A percentile compares a stretch with the other conserved stretches of the same genome.
Conservation (phyloP, 1,140 invertebrate genomes). For the Drosophila sulfurigaster region DNA sequence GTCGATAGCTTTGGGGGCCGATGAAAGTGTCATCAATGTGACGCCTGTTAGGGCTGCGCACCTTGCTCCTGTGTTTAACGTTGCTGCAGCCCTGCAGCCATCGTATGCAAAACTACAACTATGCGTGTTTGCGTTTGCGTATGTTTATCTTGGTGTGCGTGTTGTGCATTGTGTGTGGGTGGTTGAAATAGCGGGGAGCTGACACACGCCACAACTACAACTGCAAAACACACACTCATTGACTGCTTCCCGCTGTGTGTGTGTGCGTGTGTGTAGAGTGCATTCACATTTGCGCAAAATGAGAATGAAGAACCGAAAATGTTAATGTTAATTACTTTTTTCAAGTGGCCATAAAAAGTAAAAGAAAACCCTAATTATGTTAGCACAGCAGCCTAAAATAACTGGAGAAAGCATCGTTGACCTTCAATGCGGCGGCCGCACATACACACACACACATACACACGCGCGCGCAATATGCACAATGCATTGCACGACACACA, state of each 20-base stretch:
- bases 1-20: constrained; percentile 13
- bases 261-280: constrained; percentile 34
- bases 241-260: constrained; percentile 29
- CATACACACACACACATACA: constrained; percentile 20
- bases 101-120: constrained; percentile 1
- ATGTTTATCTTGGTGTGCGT: background rate
- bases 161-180: constrained; percentile 27
- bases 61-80: background rate
- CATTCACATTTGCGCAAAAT: constrained; percentile 47
- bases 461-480: background rate
- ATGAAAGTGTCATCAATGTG: constrained; percentile 23
- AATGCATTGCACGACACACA: constrained; percentile 17
- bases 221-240: constrained; percentile 1
- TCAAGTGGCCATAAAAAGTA: constrained; percentile 54
- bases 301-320: constrained; percentile 40
- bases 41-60: background rate
- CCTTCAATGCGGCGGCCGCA: constrained; percentile 40
- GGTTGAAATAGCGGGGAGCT: constrained; percentile 38
- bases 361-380: constrained; percentile 52
- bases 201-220: constrained; percentile 43
- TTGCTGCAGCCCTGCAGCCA: constrained; percentile 16
- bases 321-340: constrained; percentile 58
- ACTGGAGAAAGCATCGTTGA: constrained; percentile 60
- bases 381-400: constrained; percentile 44
- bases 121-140: background rate